Evolutionary conservation across 2,113 vertebrate species (phyloP), one percentile per base, ranked within the genome.

Genomic region (Odontophorus gujanensis): DNA sequence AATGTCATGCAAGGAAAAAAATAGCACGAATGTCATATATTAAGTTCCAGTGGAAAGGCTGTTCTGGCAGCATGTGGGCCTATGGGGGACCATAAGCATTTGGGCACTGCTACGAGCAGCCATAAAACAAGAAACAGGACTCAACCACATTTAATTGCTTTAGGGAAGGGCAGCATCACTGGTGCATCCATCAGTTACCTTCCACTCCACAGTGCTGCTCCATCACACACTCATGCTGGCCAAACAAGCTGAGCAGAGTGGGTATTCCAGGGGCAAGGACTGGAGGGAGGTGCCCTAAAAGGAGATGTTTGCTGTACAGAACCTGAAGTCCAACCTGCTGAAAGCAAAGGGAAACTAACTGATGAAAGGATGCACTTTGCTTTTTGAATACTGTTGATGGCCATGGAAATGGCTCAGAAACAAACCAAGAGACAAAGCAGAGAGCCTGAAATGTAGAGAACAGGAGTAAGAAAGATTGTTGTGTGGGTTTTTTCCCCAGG

Each of bases 111-210:
- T 73, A 84, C 20, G 45, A 32, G 89, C 25, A 91, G 80, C 89
- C 62, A 63, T 81, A 87, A 93, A 95, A 72, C 43, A 75, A 59
- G 81, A 90, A 92, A 25, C 62, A 92, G 45, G 61, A 87, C 47
- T 85, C 59, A 75, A 95, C 40, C 26, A n/a, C 65, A 17, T 81
- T 81, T 92, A 95, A 94, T 51, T 92, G 84, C 71, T 91, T 93
- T 71, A 73, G 85, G 85, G 87, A 90, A 89, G 45, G 88, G 68
- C 80, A 86, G 55, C 19, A 67, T 68, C 75, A 65, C 43, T 7
- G 13, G 53, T 40, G 75, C 34, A 69, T 34, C 50, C 45, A 78
- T 50, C 75, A 81, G 73, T 72, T 77, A 77, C 76, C 43, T 69
- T 51, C 6, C 58, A 62, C 74, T 59, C n/a, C 67, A 66, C 14